phyloP scores from a whole-genome alignment of 2,888 invertebrate genomes.

The Encarsia formosa region DNA sequence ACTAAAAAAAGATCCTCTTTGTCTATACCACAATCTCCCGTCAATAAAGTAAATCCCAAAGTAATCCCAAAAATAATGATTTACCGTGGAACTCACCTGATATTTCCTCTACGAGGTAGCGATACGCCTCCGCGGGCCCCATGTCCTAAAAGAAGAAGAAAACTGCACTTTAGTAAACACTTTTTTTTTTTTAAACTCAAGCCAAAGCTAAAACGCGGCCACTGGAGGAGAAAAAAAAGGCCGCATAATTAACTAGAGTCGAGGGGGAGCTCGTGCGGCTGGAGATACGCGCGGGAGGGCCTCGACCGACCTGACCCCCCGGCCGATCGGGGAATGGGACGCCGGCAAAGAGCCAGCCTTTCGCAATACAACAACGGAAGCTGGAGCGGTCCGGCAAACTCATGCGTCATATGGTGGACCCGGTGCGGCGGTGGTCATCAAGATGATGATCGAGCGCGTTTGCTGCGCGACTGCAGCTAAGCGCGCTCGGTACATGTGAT shows the following conservation, averaged over 20 bases:
- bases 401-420: slow-evolving; percentile 31
- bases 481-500: no score
- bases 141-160: no score
- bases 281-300: background rate
- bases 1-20: no score
- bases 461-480: no score
- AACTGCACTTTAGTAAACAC: no score
- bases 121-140: slow-evolving; percentile 41
- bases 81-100: slow-evolving; percentile 36
- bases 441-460: background rate
- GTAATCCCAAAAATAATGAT: no score
- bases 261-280: background rate
- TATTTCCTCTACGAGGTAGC: slow-evolving; percentile 42
- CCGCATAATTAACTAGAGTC: slow-evolving; percentile 3
- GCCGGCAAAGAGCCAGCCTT: no score
- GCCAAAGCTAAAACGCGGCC: no score
- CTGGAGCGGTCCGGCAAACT: slow-evolving; percentile 30
- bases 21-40: no score
- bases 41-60: no score
- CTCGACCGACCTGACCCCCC: background rate
- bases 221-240: slow-evolving; percentile 27
- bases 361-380: slow-evolving; percentile 32
- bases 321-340: slow-evolving; percentile 32
- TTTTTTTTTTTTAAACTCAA: no score
- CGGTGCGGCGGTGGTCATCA: slow-evolving; percentile 4